Evolutionary conservation across 2,888 invertebrate genomes (phyloP).

Genomic region (Onchidella celtica): DNA sequence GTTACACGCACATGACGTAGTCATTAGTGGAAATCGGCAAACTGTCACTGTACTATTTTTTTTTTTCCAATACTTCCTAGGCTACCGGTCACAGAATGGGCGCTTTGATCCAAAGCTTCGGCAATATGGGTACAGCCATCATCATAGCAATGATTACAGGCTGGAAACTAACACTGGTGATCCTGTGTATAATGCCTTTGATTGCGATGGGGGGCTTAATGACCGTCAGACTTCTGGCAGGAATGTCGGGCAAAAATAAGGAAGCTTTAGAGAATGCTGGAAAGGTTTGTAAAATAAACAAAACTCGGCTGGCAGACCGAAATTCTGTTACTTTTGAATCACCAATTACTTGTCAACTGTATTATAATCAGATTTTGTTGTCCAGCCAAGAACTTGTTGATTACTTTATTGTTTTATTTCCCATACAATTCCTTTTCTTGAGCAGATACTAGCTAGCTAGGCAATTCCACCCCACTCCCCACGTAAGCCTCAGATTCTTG

Average conservation of each 20-base stretch:
- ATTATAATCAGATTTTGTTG: too few relatives aligned
- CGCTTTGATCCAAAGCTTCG: conserved; percentile 78
- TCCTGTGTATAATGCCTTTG: conserved; percentile 81
- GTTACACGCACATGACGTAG: too few relatives aligned
- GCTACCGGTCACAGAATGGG: conserved; percentile 55
- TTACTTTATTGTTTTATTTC: too few relatives aligned
- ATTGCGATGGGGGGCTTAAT: conserved; percentile 69
- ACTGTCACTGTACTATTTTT: background rate
- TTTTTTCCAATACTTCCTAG: background rate
- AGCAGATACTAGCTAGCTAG: too few relatives aligned
- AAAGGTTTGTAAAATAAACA: conserved; percentile 79
- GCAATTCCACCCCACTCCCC: too few relatives aligned
- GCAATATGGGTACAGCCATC: conserved; percentile 81
- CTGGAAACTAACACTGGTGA: conserved; percentile 82
- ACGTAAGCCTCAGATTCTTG: too few relatives aligned
- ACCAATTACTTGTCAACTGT: too few relatives aligned
- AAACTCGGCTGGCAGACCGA: too few relatives aligned
- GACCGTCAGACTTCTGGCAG: conserved; percentile 59
- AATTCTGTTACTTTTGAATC: too few relatives aligned
- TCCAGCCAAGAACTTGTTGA: too few relatives aligned
- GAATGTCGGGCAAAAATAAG: conserved; percentile 76
- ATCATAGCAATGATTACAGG: conserved; percentile 81
- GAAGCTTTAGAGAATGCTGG: conserved; percentile 82
- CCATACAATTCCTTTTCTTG: too few relatives aligned
- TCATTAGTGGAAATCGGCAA: background rate